Base-by-base conservation (phyloP, 2,797 vertebrate genomes). In the Nasua narica region DNA sequence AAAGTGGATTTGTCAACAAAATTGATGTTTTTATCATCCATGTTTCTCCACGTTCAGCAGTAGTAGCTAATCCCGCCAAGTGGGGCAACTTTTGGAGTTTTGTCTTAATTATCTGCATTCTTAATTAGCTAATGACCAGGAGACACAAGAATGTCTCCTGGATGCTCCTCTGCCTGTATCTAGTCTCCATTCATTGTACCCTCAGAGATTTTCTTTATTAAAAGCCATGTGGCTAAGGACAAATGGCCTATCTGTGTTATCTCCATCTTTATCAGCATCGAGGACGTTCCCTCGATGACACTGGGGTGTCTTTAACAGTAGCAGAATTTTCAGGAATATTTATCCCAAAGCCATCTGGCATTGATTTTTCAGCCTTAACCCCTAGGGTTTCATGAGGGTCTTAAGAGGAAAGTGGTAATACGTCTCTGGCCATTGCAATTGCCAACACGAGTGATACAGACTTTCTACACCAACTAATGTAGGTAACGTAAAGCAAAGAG, bases 341-440 rank as follows among this genome's bases (percentile, higher is more conserved):
- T 95, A 40, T 89, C 91, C 93, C 82, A 90, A 46, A 88, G 77
- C 96, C 97, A 98, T 97, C 96, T 97, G 98, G 96, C 83, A 79
- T 67, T 90, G 88, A 97, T 93, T 98, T 98, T 97, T 97, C 95
- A 97, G 72, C 91, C 88, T 74, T 62, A 93, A 46, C 72, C 77
- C 78, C 76, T 56, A 89, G 94, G 95, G 90, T 96, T 96, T 96
- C 84, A 84, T 76, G 58, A 97, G 67, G 82, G 27, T 72, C 95
- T 97, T 87, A 87, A 91, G 54, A 81, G 76, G 93, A 96, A 96
- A 77, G 58, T 84, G 90, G 54, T 84, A 93, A 78, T 95, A 90
- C 67, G 29, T 97, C 87, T 97, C 84, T 90, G 37, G 60, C 35
- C 84, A 92, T 37, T 35, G 70, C 83, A 84, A n/a, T 23, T 93